Conservation (phyloP, 2,797 vertebrate genomes). For the Novumbra hubbsi region DNA sequence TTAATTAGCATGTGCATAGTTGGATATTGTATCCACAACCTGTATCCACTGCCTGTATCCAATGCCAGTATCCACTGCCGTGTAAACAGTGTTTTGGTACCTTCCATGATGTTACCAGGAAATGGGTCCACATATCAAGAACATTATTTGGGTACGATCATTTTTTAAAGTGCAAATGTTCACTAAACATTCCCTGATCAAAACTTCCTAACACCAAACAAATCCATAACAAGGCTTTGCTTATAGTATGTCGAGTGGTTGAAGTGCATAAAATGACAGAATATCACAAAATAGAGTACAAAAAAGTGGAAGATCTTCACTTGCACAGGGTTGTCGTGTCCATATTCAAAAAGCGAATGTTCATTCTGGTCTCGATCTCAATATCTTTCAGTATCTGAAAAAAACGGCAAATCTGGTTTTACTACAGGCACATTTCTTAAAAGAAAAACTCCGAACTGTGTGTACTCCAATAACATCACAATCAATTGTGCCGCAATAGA, state of each 20-base stretch:
- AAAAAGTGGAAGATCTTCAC: slow-evolving; percentile 59
- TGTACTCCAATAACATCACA: not conserved
- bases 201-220: not conserved
- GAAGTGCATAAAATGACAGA: not conserved
- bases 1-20: no score
- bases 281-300: slow-evolving; percentile 14
- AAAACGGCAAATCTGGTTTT: not conserved
- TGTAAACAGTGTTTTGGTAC: no score
- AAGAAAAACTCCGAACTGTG: not conserved
- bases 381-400: slow-evolving; percentile 89
- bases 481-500: no score
- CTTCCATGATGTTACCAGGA: no score
- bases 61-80: no score
- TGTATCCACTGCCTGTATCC: no score
- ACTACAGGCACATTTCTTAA: not conserved
- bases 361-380: slow-evolving; percentile 94
- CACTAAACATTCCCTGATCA: not conserved
- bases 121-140: no score
- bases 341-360: slow-evolving; percentile 88
- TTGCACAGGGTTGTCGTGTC: slow-evolving; percentile 85
- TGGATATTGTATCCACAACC: no score
- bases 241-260: not conserved
- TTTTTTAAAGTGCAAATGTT: no score
- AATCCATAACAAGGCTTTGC: not conserved
- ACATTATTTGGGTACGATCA: no score